Conservation (phyloP, 2,113 vertebrate genomes). For the Rhinoderma darwinii region DNA sequence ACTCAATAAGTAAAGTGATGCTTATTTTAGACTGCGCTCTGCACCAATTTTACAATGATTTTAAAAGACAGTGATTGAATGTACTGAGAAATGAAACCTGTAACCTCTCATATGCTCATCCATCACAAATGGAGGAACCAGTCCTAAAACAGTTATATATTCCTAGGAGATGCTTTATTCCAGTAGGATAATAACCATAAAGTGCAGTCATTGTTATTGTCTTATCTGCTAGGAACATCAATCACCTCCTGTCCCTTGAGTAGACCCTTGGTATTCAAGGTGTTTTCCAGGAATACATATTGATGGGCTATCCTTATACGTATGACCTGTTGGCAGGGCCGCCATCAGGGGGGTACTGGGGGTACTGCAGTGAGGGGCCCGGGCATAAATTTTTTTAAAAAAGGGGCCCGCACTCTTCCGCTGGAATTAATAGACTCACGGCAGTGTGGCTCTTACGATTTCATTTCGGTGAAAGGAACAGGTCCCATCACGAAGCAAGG, state of each 20-base stretch:
- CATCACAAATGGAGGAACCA: neutral
- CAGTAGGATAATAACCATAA: neutral
- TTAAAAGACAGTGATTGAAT: constrained; percentile 17
- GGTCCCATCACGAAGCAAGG: no score
- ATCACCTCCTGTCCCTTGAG: neutral
- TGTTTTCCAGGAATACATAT: neutral
- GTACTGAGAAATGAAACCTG: neutral
- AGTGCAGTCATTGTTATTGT: constrained; percentile 25
- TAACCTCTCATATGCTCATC: neutral
- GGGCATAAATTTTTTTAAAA: no score
- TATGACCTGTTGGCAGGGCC: neutral
- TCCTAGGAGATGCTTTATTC: neutral
- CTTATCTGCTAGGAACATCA: neutral
- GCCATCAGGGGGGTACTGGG: no score
- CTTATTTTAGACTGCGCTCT: neutral
- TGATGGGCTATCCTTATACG: neutral
- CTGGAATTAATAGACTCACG: no score
- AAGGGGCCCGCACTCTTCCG: no score
- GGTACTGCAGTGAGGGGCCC: no score
- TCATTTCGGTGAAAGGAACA: no score
- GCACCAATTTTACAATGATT: neutral
- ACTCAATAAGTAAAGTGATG: neutral
- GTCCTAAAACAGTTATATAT: neutral
- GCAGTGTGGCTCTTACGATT: no score
- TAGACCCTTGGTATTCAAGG: neutral